Evolutionary conservation across 1,140 invertebrate genomes (phyloP).

Genomic region (Sycophila sp.): DNA sequence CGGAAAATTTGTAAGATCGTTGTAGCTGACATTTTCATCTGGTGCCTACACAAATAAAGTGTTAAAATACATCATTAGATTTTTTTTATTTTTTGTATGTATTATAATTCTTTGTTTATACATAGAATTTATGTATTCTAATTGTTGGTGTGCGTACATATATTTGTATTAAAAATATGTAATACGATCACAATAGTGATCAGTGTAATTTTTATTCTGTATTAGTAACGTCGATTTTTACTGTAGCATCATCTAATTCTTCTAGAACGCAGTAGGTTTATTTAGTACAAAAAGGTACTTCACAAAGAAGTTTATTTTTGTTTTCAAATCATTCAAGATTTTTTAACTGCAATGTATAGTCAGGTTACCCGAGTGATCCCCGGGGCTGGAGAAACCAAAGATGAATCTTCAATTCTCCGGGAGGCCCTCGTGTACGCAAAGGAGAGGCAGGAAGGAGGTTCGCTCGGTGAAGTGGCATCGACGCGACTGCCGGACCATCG

Average conservation of each 20-base stretch:
- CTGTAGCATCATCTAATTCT: neutral
- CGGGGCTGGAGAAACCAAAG: slow-evolving; percentile 45
- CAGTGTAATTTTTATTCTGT: too few species aligned
- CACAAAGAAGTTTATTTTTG: slow-evolving; percentile 19
- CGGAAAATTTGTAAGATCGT: slow-evolving; percentile 6
- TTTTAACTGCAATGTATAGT: slow-evolving; percentile 34
- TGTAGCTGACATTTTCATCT: neutral
- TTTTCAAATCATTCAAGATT: slow-evolving; percentile 27
- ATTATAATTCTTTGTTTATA: too few species aligned
- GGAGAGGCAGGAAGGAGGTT: neutral
- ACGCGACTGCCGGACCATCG: slow-evolving; percentile 39
- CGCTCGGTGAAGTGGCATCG: slow-evolving; percentile 29
- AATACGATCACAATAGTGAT: too few species aligned
- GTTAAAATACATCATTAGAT: too few species aligned
- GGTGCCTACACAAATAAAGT: too few species aligned
- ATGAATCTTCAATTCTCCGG: slow-evolving; percentile 54
- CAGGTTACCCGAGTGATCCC: slow-evolving; percentile 30
- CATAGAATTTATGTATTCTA: too few species aligned
- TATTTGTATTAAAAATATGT: too few species aligned
- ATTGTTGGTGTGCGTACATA: too few species aligned
- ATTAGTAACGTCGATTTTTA: slow-evolving; percentile 10
- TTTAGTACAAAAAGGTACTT: too few species aligned
- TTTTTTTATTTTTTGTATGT: too few species aligned
- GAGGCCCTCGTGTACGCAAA: neutral
- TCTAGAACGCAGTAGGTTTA: neutral